These are phyloP conservation scores for Colistium nudipinnis DNA, from an alignment of 2,113 vertebrate genomes.

Conservation along the genomic window DNA sequence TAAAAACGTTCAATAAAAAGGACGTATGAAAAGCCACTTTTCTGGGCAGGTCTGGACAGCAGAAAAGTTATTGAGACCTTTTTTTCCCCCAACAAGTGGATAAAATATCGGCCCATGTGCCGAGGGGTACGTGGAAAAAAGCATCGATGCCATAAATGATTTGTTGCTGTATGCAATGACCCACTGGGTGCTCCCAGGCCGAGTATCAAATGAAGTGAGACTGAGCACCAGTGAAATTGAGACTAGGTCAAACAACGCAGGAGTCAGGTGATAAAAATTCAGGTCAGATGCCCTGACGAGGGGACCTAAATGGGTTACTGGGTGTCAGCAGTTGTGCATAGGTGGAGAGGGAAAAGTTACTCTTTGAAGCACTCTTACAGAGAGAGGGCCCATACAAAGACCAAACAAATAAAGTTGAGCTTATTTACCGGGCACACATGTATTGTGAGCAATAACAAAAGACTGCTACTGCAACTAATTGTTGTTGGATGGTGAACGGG, in stretches of 20 bases:
- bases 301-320: constrained; percentile 23
- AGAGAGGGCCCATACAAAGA: not conserved
- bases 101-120: no score
- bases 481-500: not conserved
- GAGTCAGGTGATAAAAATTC: constrained; percentile 10
- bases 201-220: constrained; percentile 38
- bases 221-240: constrained; percentile 39
- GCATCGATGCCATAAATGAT: not conserved
- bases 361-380: not conserved
- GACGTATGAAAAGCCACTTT: not conserved
- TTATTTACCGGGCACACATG: not conserved
- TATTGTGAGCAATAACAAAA: not conserved
- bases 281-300: constrained; percentile 20
- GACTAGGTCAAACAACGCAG: constrained; percentile 32
- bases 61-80: not conserved
- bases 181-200: not conserved
- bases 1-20: not conserved
- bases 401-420: not conserved
- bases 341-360: constrained; percentile 2
- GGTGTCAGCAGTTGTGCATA: not conserved
- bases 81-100: no score
- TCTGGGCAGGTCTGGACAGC: not conserved
- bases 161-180: constrained; percentile 3
- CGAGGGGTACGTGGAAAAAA: no score
- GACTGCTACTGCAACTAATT: not conserved